Evolutionary conservation across 2,888 invertebrate genomes (phyloP), one percentile per base, ranked within the genome.

Genomic region (Idaea aversata): DNA sequence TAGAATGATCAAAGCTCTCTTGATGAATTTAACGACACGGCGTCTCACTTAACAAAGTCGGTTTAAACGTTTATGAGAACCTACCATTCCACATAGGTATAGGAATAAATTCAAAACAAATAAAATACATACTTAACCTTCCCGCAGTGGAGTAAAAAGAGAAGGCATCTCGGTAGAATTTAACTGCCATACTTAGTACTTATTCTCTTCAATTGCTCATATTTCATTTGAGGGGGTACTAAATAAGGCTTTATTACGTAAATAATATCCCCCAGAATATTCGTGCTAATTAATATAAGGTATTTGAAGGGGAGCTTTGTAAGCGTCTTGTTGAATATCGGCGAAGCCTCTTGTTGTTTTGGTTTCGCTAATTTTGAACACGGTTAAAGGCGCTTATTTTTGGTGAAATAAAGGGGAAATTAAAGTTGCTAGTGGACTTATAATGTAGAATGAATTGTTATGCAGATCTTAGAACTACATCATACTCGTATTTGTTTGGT

Each of bases 191-290:
- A 81, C 87, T 89, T 83, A 91, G 85, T 81, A 85, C 86, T 90
- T 85, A 87, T 78, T 90, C 86, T 85, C 86, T 74, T 85, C 85
- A 86, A 91, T 90, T 83, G 88, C 84, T 87, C 87, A 88, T 93
- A 92, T 89, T 92, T 92, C 88, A 91, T 88, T 88, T 83, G 77
- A 82, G 85, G 47, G 85, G 87, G 83, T 80, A 78, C 83, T 90
- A 91, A 91, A 91, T 91, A 88, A 91, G 89, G 88, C 90, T 91
- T 91, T 91, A 91, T 91, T 88, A 88, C 86, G 87, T 88, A 88
- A 91, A 91, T 91, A 90, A 90, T 90, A 90, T 83, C 88, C 90
- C 88, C 84, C 86, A 88, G 88, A 91, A 91, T 92, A 88, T 90
- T 88, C 84, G 72, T 82, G 81, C 91, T 91, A 91, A 91, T 92